phyloP scores from a whole-genome alignment of 2,113 vertebrate species.

The pig (Sus scrofa) region DNA sequence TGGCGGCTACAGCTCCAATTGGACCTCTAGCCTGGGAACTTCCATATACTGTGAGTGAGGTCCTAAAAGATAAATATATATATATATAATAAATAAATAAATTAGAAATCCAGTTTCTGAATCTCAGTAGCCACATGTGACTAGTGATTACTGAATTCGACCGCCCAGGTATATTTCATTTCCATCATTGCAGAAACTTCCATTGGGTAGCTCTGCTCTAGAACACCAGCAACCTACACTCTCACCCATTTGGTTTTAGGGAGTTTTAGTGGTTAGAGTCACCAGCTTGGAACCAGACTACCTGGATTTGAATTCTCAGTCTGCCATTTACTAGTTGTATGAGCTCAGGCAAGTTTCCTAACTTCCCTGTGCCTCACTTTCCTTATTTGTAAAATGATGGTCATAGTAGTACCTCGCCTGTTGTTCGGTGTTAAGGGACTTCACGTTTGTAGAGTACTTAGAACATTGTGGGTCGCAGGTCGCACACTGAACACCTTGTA shows the following conservation, averaged over 20 bases:
- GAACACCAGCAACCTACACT: too few relatives aligned
- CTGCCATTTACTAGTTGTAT: neutral
- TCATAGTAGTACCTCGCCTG: neutral
- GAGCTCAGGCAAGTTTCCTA: neutral
- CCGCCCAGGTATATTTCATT: neutral
- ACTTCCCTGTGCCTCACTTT: neutral
- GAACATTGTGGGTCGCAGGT: neutral
- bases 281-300: neutral
- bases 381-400: neutral
- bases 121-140: neutral
- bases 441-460: neutral
- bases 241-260: neutral
- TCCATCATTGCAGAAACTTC: neutral
- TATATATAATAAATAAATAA: too few relatives aligned
- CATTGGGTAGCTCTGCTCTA: neutral
- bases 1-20: too few relatives aligned
- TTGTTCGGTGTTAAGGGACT: neutral
- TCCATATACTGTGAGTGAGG: too few relatives aligned
- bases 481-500: neutral
- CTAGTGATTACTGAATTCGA: neutral
- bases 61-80: too few relatives aligned
- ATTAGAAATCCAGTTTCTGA: neutral
- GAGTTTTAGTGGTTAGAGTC: neutral
- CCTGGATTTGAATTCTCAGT: neutral
- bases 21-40: too few relatives aligned